Evolutionary conservation across 2,797 vertebrate genomes (phyloP), one percentile per base, ranked within the genome.

Genomic region (Trachops cirrhosus): DNA sequence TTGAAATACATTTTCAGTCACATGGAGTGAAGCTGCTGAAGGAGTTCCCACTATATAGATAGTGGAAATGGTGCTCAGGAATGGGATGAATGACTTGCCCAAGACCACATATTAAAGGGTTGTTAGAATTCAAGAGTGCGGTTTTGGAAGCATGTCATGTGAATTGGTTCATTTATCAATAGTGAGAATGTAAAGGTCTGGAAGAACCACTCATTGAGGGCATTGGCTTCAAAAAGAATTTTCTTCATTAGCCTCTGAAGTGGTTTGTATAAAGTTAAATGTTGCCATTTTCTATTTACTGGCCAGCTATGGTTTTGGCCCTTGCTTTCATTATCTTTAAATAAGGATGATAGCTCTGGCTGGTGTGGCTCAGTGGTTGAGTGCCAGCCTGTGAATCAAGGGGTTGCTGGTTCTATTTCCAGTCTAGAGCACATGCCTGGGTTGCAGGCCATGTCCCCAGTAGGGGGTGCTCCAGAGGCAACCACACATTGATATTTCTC

Each of bases 71-170:
- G 91, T 96, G 19, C 77, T 37, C 3, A 11, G 48, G 48, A 74
- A 86, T 15, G 2, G 12, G 0, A 3, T 52, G 41, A 10, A 3
- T 52, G 39, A 7, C 6, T 21, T 29, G 22, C 41, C 82, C 48
- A 0, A 44, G 64, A 26, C 75, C 41, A 24, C 1, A 29, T 0
- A 7, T n/a, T 44, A 15, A 41, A 48, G 16, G 9, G 3, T 9
- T 44, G 8, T 34, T 32, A 67, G 67, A 34, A 37, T 52, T 74
- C 18, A 54, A 82, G 59, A 50, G 29, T n/a, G 0, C 37, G 15
- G 5, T 82, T 37, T 50, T 26, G 64, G 34, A 78, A n/a, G 46
- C 12, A 0, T 64, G 21, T 24, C 26, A 1, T 29, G 9, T 19
- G 14, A 18, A 50, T 21, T 32, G 11, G 4, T 39, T 80, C 6